A percentile compares a stretch with the other conserved stretches of the same genome.
phyloP scores from a whole-genome alignment of 2,888 invertebrate genomes.

The Synanthedon formicaeformis region DNA sequence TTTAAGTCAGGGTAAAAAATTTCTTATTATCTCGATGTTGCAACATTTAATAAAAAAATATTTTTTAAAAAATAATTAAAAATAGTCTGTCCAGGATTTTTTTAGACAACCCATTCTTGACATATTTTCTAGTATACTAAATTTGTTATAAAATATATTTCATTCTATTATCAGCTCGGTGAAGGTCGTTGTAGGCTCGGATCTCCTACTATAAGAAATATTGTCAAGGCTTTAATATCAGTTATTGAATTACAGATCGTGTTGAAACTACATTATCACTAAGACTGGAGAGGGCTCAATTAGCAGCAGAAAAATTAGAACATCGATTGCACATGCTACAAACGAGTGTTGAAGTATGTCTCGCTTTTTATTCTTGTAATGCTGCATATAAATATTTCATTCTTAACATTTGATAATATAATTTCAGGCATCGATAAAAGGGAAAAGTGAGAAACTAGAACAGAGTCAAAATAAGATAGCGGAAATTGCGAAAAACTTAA shows the following conservation, averaged over 20 bases:
- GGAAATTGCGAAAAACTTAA: conserved; percentile 48
- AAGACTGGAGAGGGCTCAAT: conserved; percentile 57
- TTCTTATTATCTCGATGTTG: no score
- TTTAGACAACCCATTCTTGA: no score
- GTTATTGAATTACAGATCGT: conserved; percentile 41
- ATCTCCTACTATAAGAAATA: no score
- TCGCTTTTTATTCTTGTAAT: neutral
- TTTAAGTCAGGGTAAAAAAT: no score
- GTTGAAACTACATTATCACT: conserved; percentile 56
- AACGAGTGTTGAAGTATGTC: conserved; percentile 48
- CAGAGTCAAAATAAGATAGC: conserved; percentile 45
- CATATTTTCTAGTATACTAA: no score
- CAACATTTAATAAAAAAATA: no score
- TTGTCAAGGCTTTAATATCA: no score
- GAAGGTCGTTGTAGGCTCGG: no score
- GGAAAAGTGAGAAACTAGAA: conserved; percentile 50
- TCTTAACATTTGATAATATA: conserved; percentile 3
- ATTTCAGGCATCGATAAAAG: conserved; percentile 57
- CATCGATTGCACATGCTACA: conserved; percentile 60
- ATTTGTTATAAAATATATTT: no score
- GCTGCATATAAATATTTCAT: neutral
- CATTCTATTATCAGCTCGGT: no score
- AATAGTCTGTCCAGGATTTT: no score
- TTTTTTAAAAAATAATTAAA: no score
- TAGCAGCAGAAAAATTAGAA: conserved; percentile 61